Percentiles rank a stretch among this genome's conserved stretches.
Evolutionary conservation across 2,113 vertebrate genomes (phyloP).

Genomic region (Epinephelus fuscoguttatus): DNA sequence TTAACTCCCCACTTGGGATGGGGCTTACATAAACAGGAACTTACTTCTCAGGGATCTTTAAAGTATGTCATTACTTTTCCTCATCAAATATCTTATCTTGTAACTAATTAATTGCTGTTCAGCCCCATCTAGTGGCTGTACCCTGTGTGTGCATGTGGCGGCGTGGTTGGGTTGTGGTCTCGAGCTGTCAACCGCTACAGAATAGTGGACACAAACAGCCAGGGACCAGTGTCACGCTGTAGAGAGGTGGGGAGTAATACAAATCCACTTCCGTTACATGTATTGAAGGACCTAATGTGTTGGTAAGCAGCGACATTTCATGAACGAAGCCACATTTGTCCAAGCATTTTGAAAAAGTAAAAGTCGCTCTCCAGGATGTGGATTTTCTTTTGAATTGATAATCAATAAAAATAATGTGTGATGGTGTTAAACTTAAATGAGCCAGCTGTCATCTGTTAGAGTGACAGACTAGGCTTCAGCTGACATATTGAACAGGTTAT

Average conservation of each 20-base stretch:
- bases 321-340: neutral
- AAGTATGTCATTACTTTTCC: neutral
- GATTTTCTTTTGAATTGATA: neutral
- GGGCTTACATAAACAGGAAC: neutral
- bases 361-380: neutral
- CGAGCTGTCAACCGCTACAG: slow-evolving; percentile 94
- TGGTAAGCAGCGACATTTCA: neutral
- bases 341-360: neutral
- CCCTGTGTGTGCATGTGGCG: slow-evolving; percentile 62
- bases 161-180: slow-evolving; percentile 84
- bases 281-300: neutral
- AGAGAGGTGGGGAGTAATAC: neutral
- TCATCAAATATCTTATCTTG: neutral
- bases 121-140: slow-evolving; percentile 39
- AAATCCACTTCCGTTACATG: neutral
- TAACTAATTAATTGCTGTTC: neutral
- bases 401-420: neutral
- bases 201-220: slow-evolving; percentile 93
- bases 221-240: slow-evolving; percentile 79
- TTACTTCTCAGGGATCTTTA: neutral
- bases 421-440: neutral
- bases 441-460: neutral
- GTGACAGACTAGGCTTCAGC: neutral
- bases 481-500: slow-evolving; percentile 27
- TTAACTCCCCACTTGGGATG: neutral